Percentiles rank a stretch among this genome's conserved stretches.
phyloP scores from a whole-genome alignment of 30 jellyfish, hydroid and myxozoan species.

The Sanderia malayensis region DNA sequence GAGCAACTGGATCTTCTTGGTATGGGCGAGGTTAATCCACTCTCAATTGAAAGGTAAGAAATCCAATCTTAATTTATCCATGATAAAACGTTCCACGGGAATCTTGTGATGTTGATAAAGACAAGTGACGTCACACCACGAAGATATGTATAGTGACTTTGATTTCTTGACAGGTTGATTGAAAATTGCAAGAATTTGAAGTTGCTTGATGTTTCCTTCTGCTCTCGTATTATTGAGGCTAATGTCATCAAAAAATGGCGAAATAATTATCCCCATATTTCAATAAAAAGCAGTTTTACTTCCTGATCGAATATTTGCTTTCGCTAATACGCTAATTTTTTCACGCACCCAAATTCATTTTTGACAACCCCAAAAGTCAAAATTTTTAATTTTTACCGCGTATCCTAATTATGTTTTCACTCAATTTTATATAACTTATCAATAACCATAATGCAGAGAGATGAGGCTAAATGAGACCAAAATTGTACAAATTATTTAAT shows the following conservation, averaged over 20 bases:
- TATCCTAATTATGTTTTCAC: no score
- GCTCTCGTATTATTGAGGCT: slow-evolving; percentile 6
- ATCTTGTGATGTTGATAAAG: neutral
- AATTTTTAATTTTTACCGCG: no score
- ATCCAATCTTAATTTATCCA: neutral
- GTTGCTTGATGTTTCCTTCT: slow-evolving; percentile 42
- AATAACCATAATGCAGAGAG: no score
- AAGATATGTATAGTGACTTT: no score
- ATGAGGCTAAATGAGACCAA: neutral
- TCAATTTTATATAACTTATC: no score
- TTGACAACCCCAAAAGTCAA: no score
- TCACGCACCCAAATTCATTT: no score
- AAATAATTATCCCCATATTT: slow-evolving; percentile 18
- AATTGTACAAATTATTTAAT: no score
- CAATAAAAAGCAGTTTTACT: slow-evolving; percentile 39
- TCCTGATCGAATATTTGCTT: neutral
- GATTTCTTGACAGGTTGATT: slow-evolving; percentile 14
- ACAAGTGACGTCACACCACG: neutral
- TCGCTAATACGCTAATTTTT: no score
- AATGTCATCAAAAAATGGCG: slow-evolving; percentile 29
- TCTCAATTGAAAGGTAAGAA: slow-evolving; percentile 7
- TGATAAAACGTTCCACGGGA: neutral
- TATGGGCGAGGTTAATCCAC: slow-evolving; percentile 29
- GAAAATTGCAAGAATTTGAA: slow-evolving; percentile 37
- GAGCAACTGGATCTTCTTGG: slow-evolving; percentile 57